Evolutionary conservation across 2,797 vertebrate genomes (phyloP).

Genomic region (Cyprinodon diabolis): DNA sequence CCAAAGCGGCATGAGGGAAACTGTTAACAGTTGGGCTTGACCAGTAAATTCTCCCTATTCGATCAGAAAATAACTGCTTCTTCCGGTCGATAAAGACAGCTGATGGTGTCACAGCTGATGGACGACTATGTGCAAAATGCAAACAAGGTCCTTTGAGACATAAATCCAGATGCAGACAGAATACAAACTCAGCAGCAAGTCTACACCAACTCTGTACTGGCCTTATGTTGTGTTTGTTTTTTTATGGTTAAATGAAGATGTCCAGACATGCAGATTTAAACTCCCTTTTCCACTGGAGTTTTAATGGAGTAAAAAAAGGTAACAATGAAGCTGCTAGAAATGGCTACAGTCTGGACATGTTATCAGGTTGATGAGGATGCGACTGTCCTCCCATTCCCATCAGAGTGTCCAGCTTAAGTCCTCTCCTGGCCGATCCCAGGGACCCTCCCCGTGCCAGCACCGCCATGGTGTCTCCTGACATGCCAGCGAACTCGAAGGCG

Average conservation of each 20-base stretch:
- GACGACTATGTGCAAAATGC: slow-evolving; percentile 61
- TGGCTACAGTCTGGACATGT: slow-evolving; percentile 74
- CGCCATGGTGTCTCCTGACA: slow-evolving; percentile 82
- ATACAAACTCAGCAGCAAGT: slow-evolving; percentile 33
- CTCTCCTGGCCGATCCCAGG: slow-evolving; percentile 59
- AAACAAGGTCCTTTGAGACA: slow-evolving; percentile 64
- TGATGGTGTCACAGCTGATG: slow-evolving; percentile 46
- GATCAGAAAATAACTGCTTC: slow-evolving; percentile 30
- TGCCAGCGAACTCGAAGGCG: slow-evolving; percentile 83
- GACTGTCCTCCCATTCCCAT: slow-evolving; percentile 57
- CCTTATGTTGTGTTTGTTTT: slow-evolving; percentile 11
- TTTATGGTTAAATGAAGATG: slow-evolving; percentile 30
- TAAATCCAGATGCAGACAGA: slow-evolving; percentile 32
- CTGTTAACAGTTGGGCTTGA: slow-evolving; percentile 13
- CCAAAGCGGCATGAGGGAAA: slow-evolving; percentile 26
- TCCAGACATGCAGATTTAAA: slow-evolving; percentile 53
- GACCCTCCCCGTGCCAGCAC: slow-evolving; percentile 79
- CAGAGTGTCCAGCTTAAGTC: slow-evolving; percentile 68
- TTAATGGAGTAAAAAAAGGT: slow-evolving; percentile 33
- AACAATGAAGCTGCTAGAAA: slow-evolving; percentile 31
- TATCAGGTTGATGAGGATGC: slow-evolving; percentile 65
- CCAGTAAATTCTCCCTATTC: slow-evolving; percentile 28
- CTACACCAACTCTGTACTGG: slow-evolving; percentile 38
- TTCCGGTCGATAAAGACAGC: slow-evolving; percentile 21
- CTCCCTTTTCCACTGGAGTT: slow-evolving; percentile 37